Conservation (phyloP, 2,888 invertebrate genomes). For the Parnassius smintheus region DNA sequence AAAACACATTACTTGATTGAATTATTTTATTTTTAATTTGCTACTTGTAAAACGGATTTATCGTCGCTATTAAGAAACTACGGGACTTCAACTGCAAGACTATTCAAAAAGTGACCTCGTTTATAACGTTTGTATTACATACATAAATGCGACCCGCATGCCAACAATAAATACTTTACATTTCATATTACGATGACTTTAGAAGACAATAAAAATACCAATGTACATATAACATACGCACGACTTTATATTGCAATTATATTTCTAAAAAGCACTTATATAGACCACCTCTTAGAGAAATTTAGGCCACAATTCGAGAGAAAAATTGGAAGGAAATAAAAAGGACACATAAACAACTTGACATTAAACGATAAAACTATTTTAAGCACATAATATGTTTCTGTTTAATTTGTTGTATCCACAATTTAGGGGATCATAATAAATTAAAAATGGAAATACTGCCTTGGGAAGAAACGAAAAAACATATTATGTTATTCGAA, state of each 20-base stretch:
- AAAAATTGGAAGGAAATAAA: neutral
- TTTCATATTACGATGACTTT: conserved; percentile 7
- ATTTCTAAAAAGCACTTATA: conserved; percentile 17
- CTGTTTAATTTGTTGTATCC: too few species aligned
- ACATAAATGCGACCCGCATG: neutral
- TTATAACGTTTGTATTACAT: neutral
- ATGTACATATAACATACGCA: conserved; percentile 8
- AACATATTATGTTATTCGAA: neutral
- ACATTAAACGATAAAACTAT: too few species aligned
- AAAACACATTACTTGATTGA: too few species aligned
- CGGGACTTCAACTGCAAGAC: too few species aligned
- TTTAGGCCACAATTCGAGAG: conserved; percentile 15
- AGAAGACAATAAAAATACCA: conserved; percentile 18
- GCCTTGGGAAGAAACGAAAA: neutral
- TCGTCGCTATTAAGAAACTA: too few species aligned
- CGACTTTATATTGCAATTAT: conserved; percentile 8
- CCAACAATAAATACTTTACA: neutral
- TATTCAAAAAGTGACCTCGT: too few species aligned
- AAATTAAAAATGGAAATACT: too few species aligned
- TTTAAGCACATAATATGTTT: too few species aligned
- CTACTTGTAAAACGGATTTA: too few species aligned
- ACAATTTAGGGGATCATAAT: too few species aligned
- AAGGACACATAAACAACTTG: too few species aligned
- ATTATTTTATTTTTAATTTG: too few species aligned
- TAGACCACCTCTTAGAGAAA: conserved; percentile 11